Conservation (phyloP, 2,888 invertebrate genomes). For the Saturnia japonica region DNA sequence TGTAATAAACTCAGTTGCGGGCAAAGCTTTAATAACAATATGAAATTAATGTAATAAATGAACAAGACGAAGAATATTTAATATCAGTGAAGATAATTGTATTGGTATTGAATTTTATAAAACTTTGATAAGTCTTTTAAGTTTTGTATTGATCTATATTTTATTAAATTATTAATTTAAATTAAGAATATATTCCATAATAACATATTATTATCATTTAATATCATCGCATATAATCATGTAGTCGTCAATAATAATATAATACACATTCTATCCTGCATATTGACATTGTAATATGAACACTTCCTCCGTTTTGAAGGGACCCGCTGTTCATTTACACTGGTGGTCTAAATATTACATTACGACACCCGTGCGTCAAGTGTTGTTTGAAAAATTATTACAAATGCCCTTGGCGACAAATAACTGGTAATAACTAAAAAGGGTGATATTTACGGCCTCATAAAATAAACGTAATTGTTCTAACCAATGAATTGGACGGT, state of each 20-base stretch:
- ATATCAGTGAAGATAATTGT: no score
- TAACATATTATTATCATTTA: neutral
- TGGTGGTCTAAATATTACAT: slow-evolving; percentile 28
- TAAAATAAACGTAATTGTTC: slow-evolving; percentile 6
- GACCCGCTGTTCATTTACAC: slow-evolving; percentile 29
- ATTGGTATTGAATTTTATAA: no score
- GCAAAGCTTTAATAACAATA: no score
- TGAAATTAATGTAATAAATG: no score
- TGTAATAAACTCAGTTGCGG: no score
- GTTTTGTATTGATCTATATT: no score
- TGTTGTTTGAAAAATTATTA: slow-evolving; percentile 3
- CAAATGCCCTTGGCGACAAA: slow-evolving; percentile 1
- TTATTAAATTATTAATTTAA: no score
- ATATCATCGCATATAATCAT: neutral
- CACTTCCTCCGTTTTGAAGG: slow-evolving; percentile 20
- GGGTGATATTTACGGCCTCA: neutral
- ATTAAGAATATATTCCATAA: no score
- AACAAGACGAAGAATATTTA: no score
- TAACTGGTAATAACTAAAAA: neutral
- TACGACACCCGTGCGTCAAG: slow-evolving; percentile 11
- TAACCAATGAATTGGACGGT: slow-evolving; percentile 3
- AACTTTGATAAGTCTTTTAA: no score
- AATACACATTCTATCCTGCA: neutral
- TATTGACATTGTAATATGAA: slow-evolving; percentile 9
- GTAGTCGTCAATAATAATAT: neutral